phyloP scores from a whole-genome alignment of 2,888 invertebrate species.

The Eumerus sabulonum region DNA sequence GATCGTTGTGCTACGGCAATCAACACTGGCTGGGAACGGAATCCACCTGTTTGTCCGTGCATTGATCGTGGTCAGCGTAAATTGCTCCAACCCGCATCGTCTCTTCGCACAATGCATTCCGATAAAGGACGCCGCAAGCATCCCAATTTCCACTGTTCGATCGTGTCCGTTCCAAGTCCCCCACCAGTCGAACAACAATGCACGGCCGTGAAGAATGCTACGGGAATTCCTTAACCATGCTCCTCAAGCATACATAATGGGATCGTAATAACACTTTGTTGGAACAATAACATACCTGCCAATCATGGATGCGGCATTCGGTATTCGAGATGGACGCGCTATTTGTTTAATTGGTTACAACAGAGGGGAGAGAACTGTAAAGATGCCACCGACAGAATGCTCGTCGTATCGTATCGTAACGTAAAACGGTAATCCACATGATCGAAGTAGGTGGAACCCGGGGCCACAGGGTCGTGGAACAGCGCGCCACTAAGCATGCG shows the following conservation, averaged over 20 bases:
- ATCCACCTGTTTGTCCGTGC: slow-evolving; percentile 67
- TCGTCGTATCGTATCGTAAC: no score
- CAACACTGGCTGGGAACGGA: slow-evolving; percentile 66
- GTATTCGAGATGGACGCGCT: slow-evolving; percentile 66
- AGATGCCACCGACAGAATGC: no score
- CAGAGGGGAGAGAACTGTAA: slow-evolving; percentile 10
- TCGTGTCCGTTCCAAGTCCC: slow-evolving; percentile 3
- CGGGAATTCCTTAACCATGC: slow-evolving; percentile 64
- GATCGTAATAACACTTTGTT: slow-evolving; percentile 69
- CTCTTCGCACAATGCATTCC: slow-evolving; percentile 62
- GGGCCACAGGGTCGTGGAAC: slow-evolving; percentile 54
- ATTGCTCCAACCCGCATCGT: slow-evolving; percentile 34
- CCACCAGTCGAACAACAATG: slow-evolving; percentile 4
- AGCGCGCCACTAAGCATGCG: background rate
- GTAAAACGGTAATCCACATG: slow-evolving; percentile 56
- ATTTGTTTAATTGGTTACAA: slow-evolving; percentile 67
- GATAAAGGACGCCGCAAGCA: slow-evolving; percentile 68
- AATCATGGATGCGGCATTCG: slow-evolving; percentile 64
- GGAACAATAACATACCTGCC: slow-evolving; percentile 69
- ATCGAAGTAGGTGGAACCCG: slow-evolving; percentile 52
- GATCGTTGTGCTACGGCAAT: slow-evolving; percentile 44
- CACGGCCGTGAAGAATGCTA: background rate
- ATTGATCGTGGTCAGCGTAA: slow-evolving; percentile 68
- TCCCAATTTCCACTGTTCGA: slow-evolving; percentile 53
- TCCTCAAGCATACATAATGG: slow-evolving; percentile 67